A percentile compares a stretch with the other conserved stretches of the same genome.
Conservation (phyloP, 2,113 vertebrate species). For the Oncorhynchus nerka region DNA sequence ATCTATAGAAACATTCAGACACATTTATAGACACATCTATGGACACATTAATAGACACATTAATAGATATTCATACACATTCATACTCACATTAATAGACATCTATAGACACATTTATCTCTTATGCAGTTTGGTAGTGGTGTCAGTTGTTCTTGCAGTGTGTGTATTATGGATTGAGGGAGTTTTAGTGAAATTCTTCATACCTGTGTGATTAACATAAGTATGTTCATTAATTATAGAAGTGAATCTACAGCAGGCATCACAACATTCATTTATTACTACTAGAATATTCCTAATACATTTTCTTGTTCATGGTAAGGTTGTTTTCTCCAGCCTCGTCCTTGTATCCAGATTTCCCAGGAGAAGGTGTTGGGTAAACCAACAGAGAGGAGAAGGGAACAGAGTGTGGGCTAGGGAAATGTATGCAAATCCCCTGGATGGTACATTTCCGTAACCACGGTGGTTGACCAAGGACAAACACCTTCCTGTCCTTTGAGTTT, state of each 20-base stretch:
- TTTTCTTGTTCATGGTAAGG: constrained; percentile 1
- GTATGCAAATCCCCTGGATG: constrained; percentile 44
- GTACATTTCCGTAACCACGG: constrained; percentile 16
- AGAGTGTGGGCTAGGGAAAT: constrained; percentile 25
- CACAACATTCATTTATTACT: constrained; percentile 14
- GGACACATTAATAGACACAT: too few species aligned
- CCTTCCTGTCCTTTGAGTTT: constrained; percentile 22
- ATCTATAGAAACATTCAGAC: too few species aligned
- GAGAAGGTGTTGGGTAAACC: constrained; percentile 14
- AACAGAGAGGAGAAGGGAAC: not conserved
- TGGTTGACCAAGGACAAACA: constrained; percentile 29
- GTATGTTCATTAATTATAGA: constrained; percentile 4
- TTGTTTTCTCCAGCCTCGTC: constrained; percentile 1
- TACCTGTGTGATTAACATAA: not conserved
- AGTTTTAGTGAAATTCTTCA: not conserved
- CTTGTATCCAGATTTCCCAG: constrained; percentile 38
- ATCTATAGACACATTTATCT: too few species aligned
- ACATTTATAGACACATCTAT: too few species aligned
- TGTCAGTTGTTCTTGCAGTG: too few species aligned
- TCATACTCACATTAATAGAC: too few species aligned
- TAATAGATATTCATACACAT: too few species aligned
- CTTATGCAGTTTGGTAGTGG: too few species aligned
- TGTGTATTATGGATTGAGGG: too few species aligned
- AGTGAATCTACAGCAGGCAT: constrained; percentile 36
- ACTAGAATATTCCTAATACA: constrained; percentile 47